Percentiles rank a stretch among this genome's conserved stretches.
These are phyloP conservation scores for Gymnothorax javanicus DNA, from an alignment of 2,797 vertebrate genomes.

Conservation along the genomic window DNA sequence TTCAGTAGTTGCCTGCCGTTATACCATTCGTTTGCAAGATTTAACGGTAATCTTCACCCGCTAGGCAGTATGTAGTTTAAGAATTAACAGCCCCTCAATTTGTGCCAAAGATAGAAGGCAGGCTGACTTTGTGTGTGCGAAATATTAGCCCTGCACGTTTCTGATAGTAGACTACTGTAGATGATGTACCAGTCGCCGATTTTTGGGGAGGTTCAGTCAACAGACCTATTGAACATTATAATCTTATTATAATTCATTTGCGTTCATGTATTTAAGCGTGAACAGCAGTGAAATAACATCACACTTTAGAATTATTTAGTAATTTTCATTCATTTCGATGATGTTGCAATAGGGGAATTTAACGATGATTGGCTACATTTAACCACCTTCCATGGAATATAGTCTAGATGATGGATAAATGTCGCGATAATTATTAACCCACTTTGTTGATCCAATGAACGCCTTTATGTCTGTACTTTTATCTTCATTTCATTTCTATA, in stretches of 20 bases:
- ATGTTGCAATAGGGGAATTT: neutral
- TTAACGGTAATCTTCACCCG: neutral
- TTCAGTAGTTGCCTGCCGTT: neutral
- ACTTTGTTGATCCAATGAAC: neutral
- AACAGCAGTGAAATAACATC: neutral
- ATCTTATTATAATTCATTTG: neutral
- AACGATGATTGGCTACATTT: no score
- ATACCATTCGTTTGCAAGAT: neutral
- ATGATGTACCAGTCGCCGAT: no score
- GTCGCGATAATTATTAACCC: neutral
- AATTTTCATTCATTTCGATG: neutral
- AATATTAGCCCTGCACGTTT: slow-evolving; percentile 1
- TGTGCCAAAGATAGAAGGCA: neutral
- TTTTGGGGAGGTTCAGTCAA: neutral
- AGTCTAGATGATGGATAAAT: neutral
- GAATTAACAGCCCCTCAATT: neutral
- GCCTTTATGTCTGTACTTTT: neutral
- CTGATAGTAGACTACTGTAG: neutral
- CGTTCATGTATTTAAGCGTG: neutral
- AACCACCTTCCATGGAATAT: no score
- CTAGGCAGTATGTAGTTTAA: neutral
- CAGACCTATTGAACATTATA: neutral
- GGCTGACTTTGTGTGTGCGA: neutral
- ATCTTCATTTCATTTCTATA: neutral
- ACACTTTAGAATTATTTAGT: neutral